These are phyloP conservation scores for Ophion ventricosus DNA, from an alignment of 2,888 invertebrate species.

Conservation along the genomic window DNA sequence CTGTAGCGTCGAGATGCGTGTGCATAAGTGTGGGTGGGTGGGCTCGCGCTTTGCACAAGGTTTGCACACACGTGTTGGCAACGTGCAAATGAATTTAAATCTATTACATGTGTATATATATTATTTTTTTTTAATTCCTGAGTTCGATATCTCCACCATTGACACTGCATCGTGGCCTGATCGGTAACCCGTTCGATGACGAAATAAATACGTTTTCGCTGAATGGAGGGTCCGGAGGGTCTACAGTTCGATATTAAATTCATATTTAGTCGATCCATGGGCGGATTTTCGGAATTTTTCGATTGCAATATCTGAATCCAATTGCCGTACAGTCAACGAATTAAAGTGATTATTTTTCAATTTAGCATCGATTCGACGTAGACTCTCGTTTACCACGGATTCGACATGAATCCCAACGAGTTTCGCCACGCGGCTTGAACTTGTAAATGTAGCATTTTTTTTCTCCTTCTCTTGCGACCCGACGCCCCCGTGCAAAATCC, in stretches of 20 bases:
- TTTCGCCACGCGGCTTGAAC: not conserved
- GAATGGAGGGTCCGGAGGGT: no score
- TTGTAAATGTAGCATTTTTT: slow-evolving; percentile 32
- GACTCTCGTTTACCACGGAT: not conserved
- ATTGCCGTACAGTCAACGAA: not conserved
- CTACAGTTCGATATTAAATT: no score
- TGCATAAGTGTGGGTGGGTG: slow-evolving; percentile 36
- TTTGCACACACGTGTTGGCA: slow-evolving; percentile 11
- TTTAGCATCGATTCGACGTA: slow-evolving; percentile 6
- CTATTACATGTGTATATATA: not conserved
- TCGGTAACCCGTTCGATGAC: no score
- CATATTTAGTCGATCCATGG: no score
- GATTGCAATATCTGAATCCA: not conserved
- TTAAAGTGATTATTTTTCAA: slow-evolving; percentile 22
- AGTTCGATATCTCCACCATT: no score
- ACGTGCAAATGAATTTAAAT: not conserved
- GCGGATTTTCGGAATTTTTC: slow-evolving; percentile 2
- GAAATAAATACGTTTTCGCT: no score
- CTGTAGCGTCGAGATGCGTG: slow-evolving; percentile 16
- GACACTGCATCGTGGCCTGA: no score
- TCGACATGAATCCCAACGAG: slow-evolving; percentile 39
- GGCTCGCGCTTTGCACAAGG: not conserved
- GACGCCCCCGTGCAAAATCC: slow-evolving; percentile 2
- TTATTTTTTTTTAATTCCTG: not conserved
- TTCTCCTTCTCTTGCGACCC: not conserved